Conservation (phyloP, 2,113 vertebrate genomes). For the Gavialis gangeticus region DNA sequence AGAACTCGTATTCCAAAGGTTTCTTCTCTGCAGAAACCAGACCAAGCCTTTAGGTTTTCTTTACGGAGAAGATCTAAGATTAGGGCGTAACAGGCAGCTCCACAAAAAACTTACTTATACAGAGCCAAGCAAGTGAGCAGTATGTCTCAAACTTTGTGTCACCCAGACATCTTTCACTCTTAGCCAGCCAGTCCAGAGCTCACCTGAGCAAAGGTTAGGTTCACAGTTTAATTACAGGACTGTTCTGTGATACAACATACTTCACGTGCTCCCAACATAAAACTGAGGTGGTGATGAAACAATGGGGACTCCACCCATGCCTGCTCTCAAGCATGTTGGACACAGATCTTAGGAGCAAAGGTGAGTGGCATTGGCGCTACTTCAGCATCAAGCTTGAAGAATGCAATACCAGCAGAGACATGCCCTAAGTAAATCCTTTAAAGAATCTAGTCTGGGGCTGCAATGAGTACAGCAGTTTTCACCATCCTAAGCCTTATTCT, state of each 20-base stretch:
- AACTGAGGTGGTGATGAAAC: too few species aligned
- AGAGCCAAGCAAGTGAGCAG: background rate
- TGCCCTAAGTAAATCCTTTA: background rate
- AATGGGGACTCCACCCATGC: too few species aligned
- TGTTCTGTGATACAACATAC: rapidly evolving
- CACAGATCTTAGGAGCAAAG: too few species aligned
- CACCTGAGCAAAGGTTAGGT: background rate
- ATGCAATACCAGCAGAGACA: background rate
- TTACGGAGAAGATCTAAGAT: background rate
- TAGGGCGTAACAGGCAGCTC: background rate
- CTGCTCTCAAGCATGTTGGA: too few species aligned
- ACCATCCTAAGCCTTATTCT: background rate
- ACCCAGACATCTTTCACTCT: background rate
- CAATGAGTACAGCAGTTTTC: background rate
- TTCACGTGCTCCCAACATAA: too few species aligned
- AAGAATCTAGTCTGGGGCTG: background rate
- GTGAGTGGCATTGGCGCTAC: too few species aligned
- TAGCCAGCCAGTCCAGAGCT: background rate
- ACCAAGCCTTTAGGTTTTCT: background rate
- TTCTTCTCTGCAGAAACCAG: background rate
- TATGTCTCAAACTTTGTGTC: background rate
- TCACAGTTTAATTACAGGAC: background rate
- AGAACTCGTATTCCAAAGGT: constrained; percentile 30
- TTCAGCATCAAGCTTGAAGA: too few species aligned
- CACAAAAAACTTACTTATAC: background rate